Conservation (phyloP, 2,888 invertebrate species). For the Drosophila multiciliata region DNA sequence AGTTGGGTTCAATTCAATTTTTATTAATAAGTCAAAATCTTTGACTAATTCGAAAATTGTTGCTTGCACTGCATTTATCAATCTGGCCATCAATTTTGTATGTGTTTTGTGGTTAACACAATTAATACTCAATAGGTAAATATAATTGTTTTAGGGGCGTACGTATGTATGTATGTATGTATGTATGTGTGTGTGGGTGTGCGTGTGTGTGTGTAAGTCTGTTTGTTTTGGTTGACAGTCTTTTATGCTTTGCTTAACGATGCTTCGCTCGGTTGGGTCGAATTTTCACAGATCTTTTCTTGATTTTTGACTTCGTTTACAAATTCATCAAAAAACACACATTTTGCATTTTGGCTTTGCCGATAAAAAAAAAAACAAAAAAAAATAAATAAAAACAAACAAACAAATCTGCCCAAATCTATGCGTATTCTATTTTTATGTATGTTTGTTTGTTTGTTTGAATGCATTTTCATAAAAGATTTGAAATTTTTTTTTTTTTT, state of each 20-base stretch:
- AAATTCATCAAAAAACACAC: conserved; percentile 15
- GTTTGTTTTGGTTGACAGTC: conserved; percentile 53
- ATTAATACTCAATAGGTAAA: conserved; percentile 58
- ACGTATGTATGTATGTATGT: conserved; percentile 6
- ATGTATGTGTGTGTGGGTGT: conserved; percentile 9
- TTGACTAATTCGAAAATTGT: conserved; percentile 5
- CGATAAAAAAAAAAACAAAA: conserved; percentile 19
- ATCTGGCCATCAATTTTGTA: neutral
- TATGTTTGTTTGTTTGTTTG: conserved; percentile 6
- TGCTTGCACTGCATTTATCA: conserved; percentile 6
- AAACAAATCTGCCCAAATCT: conserved; percentile 9
- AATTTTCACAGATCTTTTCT: conserved; percentile 37
- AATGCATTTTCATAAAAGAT: no score
- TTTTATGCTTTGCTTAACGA: conserved; percentile 51
- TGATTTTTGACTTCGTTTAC: conserved; percentile 9
- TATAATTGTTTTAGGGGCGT: conserved; percentile 11
- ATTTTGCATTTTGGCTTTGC: conserved; percentile 47
- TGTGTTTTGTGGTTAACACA: conserved; percentile 15
- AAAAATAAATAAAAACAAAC: conserved; percentile 29
- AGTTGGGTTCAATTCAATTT: neutral
- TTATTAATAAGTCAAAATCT: neutral
- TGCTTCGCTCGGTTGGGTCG: conserved; percentile 52
- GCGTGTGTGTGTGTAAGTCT: conserved; percentile 15
- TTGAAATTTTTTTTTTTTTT: neutral
- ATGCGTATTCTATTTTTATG: conserved; percentile 22